phyloP scores from a whole-genome alignment of 2,888 invertebrate genomes.

The Tetramorium bicarinatum region DNA sequence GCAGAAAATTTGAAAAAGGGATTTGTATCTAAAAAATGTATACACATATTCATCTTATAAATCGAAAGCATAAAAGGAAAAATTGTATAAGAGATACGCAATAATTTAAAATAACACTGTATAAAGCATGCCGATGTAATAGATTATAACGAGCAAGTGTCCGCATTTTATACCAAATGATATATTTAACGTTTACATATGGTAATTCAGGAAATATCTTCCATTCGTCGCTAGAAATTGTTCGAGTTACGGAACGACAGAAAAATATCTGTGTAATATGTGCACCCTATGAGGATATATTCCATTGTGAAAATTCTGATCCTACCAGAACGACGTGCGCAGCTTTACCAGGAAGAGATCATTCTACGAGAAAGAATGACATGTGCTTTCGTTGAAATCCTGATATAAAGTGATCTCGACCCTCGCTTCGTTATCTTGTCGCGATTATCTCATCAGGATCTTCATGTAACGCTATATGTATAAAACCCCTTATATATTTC shows the following conservation, averaged over 20 bases:
- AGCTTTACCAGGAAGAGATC: constrained; percentile 1
- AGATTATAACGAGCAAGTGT: not conserved
- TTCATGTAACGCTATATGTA: not conserved
- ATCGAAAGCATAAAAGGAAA: not conserved
- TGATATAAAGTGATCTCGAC: constrained; percentile 9
- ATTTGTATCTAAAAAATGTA: not conserved
- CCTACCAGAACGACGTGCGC: constrained; percentile 14
- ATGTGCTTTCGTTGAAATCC: constrained; percentile 17
- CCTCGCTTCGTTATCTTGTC: not conserved
- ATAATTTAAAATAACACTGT: not conserved
- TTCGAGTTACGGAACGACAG: constrained; percentile 24
- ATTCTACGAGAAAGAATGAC: constrained; percentile 23
- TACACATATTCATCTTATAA: not conserved
- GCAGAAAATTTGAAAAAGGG: not conserved
- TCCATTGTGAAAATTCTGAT: constrained; percentile 20
- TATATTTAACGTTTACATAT: constrained; percentile 16
- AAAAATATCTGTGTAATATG: constrained; percentile 50
- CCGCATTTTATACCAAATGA: not conserved
- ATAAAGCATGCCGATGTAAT: not conserved
- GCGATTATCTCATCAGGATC: not conserved
- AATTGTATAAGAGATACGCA: not conserved
- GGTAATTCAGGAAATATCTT: not conserved
- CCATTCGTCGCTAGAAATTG: constrained; percentile 1
- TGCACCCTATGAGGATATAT: constrained; percentile 22
- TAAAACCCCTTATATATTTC: no score